phyloP scores from a whole-genome alignment of 2,797 vertebrate species.

The Xiphorhynchus erythropygius region DNA sequence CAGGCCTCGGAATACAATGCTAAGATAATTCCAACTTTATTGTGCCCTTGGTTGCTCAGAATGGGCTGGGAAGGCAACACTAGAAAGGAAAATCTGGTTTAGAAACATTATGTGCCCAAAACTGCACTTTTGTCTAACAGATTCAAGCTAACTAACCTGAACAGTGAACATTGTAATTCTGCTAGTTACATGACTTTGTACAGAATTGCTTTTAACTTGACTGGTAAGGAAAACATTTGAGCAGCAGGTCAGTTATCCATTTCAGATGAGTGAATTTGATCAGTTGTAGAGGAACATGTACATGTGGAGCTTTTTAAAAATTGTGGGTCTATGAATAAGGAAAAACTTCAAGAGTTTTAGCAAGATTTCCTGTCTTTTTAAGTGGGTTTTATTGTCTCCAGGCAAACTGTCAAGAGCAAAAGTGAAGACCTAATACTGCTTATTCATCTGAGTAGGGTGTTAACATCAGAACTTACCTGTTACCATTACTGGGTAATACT shows the following conservation, averaged over 20 bases:
- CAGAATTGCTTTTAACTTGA: not conserved
- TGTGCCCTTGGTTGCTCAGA: not conserved
- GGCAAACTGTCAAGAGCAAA: not conserved
- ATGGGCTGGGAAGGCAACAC: not conserved
- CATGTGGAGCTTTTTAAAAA: not conserved
- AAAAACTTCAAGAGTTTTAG: not conserved
- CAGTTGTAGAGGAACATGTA: not conserved
- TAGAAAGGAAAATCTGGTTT: not conserved
- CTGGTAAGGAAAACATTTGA: not conserved
- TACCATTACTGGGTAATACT: not conserved
- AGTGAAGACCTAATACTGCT: not conserved
- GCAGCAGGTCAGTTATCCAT: not conserved
- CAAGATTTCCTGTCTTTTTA: not conserved
- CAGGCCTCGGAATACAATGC: not conserved
- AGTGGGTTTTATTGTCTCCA: not conserved
- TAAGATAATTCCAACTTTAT: not conserved
- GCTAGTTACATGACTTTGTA: not conserved
- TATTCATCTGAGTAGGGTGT: not conserved
- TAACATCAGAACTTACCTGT: not conserved
- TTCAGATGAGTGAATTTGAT: not conserved
- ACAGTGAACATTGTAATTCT: not conserved
- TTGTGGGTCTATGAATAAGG: not conserved
- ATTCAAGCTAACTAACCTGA: not conserved
- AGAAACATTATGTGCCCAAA: not conserved
- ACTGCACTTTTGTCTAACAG: not conserved